Percentiles rank a stretch among this genome's conserved stretches.
phyloP scores from a whole-genome alignment of 1,140 invertebrate genomes.

The Bombus superbus region DNA sequence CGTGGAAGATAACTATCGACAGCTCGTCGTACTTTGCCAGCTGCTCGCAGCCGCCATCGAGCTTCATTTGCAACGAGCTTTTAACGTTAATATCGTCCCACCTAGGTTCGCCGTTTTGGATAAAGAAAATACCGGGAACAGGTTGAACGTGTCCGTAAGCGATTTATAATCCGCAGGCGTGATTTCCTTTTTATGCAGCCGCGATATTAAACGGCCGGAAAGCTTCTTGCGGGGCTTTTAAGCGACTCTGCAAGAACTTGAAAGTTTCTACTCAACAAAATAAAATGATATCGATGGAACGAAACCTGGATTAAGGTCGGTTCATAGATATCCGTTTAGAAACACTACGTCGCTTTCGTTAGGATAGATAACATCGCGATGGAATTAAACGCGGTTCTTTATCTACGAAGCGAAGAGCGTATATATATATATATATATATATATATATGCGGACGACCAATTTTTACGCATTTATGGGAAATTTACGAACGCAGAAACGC shows the following conservation, averaged over 20 bases:
- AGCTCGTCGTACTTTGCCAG: constrained; percentile 1
- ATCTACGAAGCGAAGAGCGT: background rate
- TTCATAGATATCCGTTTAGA: background rate
- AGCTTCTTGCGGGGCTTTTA: background rate
- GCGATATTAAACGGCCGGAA: background rate
- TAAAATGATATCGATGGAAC: background rate
- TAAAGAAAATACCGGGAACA: background rate
- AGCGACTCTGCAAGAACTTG: no score
- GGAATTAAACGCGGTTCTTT: background rate
- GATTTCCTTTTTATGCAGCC: constrained; percentile 17
- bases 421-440: background rate
- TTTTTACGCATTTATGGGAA: background rate
- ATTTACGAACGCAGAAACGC: background rate
- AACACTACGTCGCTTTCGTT: background rate
- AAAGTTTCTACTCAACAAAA: background rate
- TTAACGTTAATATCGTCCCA: constrained; percentile 44
- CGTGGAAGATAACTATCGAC: constrained; percentile 32
- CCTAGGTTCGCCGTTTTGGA: background rate
- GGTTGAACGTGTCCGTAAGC: background rate
- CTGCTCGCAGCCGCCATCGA: background rate
- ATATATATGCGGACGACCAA: background rate
- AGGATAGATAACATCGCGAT: background rate
- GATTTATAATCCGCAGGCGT: background rate
- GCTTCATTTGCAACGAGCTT: constrained; percentile 39
- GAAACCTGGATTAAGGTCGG: background rate